Conservation (phyloP, 2,113 vertebrate genomes). For the Campylomormyrus numenius region DNA sequence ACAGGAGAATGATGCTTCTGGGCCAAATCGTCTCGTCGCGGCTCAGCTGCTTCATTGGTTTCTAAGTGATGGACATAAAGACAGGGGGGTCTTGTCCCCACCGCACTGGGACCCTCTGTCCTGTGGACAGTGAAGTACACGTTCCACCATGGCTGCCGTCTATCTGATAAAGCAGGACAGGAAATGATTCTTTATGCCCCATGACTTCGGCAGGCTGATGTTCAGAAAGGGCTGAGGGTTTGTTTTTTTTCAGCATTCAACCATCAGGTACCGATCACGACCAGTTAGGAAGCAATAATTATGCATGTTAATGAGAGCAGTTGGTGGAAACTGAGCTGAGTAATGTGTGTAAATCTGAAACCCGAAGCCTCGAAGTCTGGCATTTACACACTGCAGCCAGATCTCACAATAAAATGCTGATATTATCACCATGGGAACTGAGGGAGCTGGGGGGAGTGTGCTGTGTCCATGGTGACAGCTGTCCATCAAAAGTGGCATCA, state of each 20-base stretch:
- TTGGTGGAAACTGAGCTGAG: not conserved
- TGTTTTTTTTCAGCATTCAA: not conserved
- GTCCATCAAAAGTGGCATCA: conserved; percentile 29
- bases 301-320: not conserved
- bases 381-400: not conserved
- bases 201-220: conserved; percentile 49
- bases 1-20: not conserved
- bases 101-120: not conserved
- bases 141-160: conserved; percentile 45
- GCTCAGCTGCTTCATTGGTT: not conserved
- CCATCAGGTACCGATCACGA: conserved; percentile 36
- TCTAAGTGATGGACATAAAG: not conserved
- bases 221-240: conserved; percentile 39
- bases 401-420: not conserved
- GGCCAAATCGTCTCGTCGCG: not conserved
- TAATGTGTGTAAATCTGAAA: not conserved
- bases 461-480: conserved; percentile 30
- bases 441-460: conserved; percentile 19
- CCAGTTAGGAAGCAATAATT: not conserved
- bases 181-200: conserved; percentile 52
- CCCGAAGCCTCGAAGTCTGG: not conserved
- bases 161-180: conserved; percentile 65
- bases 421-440: not conserved
- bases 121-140: not conserved
- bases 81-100: not conserved